Conservation (phyloP, 2,888 invertebrate genomes). For the Lasioglossum figueresi region DNA sequence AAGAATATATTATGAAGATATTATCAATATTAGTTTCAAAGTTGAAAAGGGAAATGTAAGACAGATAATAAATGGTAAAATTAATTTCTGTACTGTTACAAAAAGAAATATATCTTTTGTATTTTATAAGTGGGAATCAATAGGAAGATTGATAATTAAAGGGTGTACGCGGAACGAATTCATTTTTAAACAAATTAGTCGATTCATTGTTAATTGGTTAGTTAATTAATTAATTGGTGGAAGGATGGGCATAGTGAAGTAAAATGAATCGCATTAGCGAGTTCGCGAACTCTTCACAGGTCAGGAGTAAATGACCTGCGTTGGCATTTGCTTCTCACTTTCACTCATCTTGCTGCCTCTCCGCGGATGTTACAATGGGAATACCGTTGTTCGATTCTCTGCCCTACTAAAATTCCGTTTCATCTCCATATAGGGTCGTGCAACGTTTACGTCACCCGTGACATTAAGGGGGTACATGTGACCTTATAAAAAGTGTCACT, state of each 20-base stretch:
- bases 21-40: neutral
- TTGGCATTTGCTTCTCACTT: slow-evolving; percentile 83
- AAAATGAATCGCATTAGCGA: slow-evolving; percentile 52
- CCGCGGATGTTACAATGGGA: slow-evolving; percentile 44
- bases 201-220: neutral
- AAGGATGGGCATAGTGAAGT: slow-evolving; percentile 35
- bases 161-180: neutral
- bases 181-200: neutral
- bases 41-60: too few relatives aligned
- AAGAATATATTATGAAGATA: neutral
- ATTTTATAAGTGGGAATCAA: neutral
- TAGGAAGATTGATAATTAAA: neutral
- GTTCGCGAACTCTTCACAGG: slow-evolving; percentile 75
- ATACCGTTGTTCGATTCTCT: slow-evolving; percentile 39
- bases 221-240: slow-evolving; percentile 36
- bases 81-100: neutral
- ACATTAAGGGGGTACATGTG: neutral
- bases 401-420: slow-evolving; percentile 17
- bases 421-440: slow-evolving; percentile 18
- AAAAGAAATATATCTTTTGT: neutral
- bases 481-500: neutral
- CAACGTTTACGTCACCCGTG: neutral
- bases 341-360: slow-evolving; percentile 80
- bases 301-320: slow-evolving; percentile 84
- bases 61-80: neutral